Conservation (phyloP, 2,113 vertebrate genomes). For the Brienomyrus longianalis region DNA sequence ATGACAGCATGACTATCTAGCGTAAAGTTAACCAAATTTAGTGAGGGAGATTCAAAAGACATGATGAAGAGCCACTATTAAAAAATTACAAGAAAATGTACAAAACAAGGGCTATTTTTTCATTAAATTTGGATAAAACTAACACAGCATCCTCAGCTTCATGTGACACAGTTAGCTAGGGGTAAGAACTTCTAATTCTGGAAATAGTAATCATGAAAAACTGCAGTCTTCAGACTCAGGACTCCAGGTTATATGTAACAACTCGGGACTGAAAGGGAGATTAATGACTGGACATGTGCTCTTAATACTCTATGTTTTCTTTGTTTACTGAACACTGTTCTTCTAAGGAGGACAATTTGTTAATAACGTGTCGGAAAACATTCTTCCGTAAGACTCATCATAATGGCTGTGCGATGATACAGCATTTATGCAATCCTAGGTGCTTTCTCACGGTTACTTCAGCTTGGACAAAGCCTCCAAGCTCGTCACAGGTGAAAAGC, state of each 20-base stretch:
- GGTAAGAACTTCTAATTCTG: not conserved
- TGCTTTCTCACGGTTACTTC: not conserved
- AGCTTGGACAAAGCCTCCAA: not conserved
- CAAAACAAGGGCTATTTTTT: not conserved
- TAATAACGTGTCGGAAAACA: not conserved
- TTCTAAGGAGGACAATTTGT: not conserved
- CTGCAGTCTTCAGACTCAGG: not conserved
- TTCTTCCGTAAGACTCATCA: not conserved
- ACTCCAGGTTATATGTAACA: not conserved
- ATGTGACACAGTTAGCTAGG: not conserved
- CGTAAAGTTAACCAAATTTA: not conserved
- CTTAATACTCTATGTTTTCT: not conserved
- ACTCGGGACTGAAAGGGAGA: not conserved
- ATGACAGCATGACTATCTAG: not conserved
- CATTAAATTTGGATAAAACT: not conserved
- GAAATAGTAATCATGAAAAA: not conserved
- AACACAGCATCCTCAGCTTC: not conserved
- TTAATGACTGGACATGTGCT: not conserved
- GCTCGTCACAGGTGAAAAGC: not conserved
- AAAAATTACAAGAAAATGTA: not conserved
- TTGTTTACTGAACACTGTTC: not conserved
- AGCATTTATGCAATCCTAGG: not conserved
- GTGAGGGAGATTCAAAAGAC: not conserved
- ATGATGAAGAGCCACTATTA: not conserved
- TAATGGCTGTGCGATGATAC: not conserved